These are phyloP conservation scores for Dasyornis broadbenti DNA, from an alignment of 2,113 vertebrate genomes.

Conservation along the genomic window DNA sequence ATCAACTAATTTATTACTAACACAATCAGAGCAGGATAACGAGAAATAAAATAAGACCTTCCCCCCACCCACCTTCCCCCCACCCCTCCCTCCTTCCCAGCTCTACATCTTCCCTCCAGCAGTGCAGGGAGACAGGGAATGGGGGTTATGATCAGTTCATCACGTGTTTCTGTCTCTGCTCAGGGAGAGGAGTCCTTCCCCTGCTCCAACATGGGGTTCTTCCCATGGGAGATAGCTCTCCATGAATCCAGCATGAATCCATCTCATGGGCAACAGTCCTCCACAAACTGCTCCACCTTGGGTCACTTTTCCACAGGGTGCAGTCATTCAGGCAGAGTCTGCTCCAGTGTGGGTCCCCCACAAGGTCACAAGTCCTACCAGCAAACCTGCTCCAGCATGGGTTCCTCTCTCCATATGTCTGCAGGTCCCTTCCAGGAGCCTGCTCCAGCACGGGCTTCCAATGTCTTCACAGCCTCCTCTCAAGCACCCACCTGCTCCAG, in stretches of 20 bases:
- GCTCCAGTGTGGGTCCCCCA: rapidly evolving
- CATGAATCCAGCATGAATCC: not conserved
- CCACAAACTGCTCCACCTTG: not conserved
- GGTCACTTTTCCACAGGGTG: not conserved
- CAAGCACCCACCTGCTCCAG: not conserved
- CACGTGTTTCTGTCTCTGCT: not conserved
- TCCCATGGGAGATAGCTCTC: rapidly evolving
- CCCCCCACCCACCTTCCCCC: not conserved
- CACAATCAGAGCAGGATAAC: not conserved
- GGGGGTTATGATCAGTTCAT: not conserved
- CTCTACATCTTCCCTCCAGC: not conserved
- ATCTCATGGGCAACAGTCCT: not conserved
- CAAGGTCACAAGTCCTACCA: not conserved
- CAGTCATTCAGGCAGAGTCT: not conserved
- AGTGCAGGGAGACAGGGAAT: not conserved
- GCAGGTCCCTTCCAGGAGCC: not conserved
- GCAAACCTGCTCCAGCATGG: not conserved
- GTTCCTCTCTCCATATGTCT: not conserved
- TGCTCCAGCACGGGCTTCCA: not conserved
- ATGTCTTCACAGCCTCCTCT: not conserved
- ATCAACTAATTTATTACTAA: not conserved
- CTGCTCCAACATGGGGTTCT: no score
- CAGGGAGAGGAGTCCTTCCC: not conserved
- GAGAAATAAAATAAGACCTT: not conserved
- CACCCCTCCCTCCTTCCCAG: not conserved